These are phyloP conservation scores for Drosophila maculinotata DNA, from an alignment of 2,888 invertebrate genomes.

Conservation along the genomic window DNA sequence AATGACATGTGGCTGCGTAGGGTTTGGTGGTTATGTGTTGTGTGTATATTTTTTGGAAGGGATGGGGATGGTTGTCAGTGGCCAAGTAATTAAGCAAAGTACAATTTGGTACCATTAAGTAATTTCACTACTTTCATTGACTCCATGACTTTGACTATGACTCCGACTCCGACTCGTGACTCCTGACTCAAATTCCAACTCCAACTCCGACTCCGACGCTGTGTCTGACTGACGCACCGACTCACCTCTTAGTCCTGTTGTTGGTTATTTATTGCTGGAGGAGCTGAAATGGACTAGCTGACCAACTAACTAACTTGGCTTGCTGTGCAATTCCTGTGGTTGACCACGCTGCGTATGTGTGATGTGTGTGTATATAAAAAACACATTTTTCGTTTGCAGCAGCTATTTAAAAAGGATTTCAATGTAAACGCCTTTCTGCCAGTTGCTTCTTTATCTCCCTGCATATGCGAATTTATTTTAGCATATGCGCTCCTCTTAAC, in stretches of 20 bases:
- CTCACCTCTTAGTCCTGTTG: slow-evolving; percentile 22
- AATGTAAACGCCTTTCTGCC: slow-evolving; percentile 28
- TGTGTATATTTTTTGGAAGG: slow-evolving; percentile 9
- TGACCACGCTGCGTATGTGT: slow-evolving; percentile 56
- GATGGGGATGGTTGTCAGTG: slow-evolving; percentile 59
- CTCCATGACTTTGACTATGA: slow-evolving; percentile 45
- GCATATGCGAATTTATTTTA: slow-evolving; percentile 42
- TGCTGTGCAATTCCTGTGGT: slow-evolving; percentile 30
- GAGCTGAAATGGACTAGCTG: slow-evolving; percentile 72
- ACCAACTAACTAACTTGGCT: slow-evolving; percentile 27
- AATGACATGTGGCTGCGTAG: slow-evolving; percentile 57
- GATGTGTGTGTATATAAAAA: slow-evolving; percentile 26
- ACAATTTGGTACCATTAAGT: slow-evolving; percentile 81
- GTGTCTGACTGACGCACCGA: slow-evolving; percentile 5
- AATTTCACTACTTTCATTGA: slow-evolving; percentile 77
- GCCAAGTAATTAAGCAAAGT: slow-evolving; percentile 83
- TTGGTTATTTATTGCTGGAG: slow-evolving; percentile 76
- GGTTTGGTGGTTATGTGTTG: slow-evolving; percentile 14
- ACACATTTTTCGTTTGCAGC: slow-evolving; percentile 54
- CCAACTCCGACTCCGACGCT: slow-evolving; percentile 11
- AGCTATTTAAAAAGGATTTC: slow-evolving; percentile 68
- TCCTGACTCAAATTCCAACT: slow-evolving; percentile 8
- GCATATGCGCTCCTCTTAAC: slow-evolving; percentile 25
- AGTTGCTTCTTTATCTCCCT: slow-evolving; percentile 5
- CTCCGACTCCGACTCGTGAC: slow-evolving; percentile 6